Conservation (phyloP, 2,113 vertebrate species). For the Chionodraco myersi region DNA sequence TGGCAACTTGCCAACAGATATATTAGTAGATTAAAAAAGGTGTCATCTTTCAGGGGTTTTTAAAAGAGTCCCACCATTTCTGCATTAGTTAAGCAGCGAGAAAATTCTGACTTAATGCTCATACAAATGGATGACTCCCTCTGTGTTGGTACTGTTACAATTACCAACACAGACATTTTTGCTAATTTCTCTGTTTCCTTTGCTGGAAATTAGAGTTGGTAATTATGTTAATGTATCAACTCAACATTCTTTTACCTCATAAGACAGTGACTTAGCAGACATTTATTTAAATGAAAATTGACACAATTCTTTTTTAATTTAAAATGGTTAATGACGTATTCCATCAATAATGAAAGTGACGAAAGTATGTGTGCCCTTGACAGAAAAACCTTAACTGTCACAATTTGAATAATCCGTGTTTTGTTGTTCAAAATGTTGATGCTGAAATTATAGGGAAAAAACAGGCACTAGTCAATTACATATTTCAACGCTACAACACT, state of each 20-base stretch:
- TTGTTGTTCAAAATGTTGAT: slow-evolving; percentile 20
- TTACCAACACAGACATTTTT: too few relatives aligned
- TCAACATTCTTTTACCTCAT: too few relatives aligned
- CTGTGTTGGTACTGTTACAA: not conserved
- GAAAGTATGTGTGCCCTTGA: slow-evolving; percentile 55
- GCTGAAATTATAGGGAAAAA: slow-evolving; percentile 54
- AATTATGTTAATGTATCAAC: too few relatives aligned
- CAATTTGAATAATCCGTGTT: slow-evolving; percentile 32
- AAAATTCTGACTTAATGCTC: not conserved
- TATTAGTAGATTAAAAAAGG: not conserved
- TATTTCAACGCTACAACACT: slow-evolving; percentile 28
- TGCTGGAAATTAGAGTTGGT: too few relatives aligned
- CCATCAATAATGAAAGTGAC: not conserved
- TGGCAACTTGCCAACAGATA: not conserved
- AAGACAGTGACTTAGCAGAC: too few relatives aligned
- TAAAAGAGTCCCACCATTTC: not conserved
- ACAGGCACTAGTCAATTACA: slow-evolving; percentile 11
- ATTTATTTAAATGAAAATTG: too few relatives aligned
- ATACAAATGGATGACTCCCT: not conserved
- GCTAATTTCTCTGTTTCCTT: too few relatives aligned
- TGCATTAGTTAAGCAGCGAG: not conserved
- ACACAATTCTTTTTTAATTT: too few relatives aligned
- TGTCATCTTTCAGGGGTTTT: too few relatives aligned
- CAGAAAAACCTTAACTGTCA: slow-evolving; percentile 61
- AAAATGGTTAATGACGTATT: not conserved